These are phyloP conservation scores for Drosophila mojavensis DNA, from an alignment of 1,140 invertebrate genomes.

Conservation along the genomic window DNA sequence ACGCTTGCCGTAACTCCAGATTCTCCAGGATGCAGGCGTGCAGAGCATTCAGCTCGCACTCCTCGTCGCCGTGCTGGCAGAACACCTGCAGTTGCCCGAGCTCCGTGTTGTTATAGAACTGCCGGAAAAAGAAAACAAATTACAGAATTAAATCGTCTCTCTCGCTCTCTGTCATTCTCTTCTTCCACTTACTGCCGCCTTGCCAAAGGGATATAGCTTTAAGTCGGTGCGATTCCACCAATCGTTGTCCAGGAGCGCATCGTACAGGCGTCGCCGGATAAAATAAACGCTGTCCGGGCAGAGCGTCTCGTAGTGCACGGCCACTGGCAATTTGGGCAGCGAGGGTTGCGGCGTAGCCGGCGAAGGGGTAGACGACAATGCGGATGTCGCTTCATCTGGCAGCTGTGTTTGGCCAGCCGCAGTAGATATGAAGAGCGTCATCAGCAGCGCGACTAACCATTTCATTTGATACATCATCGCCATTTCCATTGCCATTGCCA, in stretches of 20 bases:
- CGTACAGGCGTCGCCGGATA: conserved; percentile 57
- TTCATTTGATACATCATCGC: conserved; percentile 4
- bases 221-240: conserved; percentile 64
- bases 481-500: neutral
- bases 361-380: neutral
- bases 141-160: no score
- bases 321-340: conserved; percentile 41
- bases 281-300: conserved; percentile 78
- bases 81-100: conserved; percentile 40
- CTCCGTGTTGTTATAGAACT: conserved; percentile 67
- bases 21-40: conserved; percentile 76
- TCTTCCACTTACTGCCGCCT: conserved; percentile 64
- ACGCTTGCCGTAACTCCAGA: conserved; percentile 41
- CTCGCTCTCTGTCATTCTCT: no score
- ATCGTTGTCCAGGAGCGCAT: conserved; percentile 54
- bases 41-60: conserved; percentile 78
- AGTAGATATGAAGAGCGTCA: conserved; percentile 7
- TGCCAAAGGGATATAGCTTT: conserved; percentile 78
- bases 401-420: conserved; percentile 12
- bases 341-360: neutral
- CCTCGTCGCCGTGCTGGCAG: conserved; percentile 69
- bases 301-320: conserved; percentile 76
- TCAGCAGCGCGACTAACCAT: conserved; percentile 44
- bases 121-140: neutral
- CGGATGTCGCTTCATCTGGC: conserved; percentile 13